These are phyloP conservation scores for Eupithecia pulchellata DNA, from an alignment of 2,888 invertebrate genomes.

Conservation along the genomic window DNA sequence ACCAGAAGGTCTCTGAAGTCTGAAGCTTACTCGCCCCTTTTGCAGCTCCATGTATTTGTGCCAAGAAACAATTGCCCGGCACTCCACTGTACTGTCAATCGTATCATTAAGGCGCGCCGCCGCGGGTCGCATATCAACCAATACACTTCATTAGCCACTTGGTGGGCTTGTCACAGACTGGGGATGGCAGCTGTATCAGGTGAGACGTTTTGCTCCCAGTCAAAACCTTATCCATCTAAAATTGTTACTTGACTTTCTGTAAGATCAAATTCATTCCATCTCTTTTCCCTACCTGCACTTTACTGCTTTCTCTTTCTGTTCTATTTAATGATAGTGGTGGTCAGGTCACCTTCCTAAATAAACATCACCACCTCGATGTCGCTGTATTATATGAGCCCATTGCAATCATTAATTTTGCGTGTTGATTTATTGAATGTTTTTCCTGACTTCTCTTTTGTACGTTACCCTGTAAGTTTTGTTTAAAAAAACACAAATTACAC, in stretches of 20 bases:
- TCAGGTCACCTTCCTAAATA: not conserved
- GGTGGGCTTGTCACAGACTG: conserved; percentile 37
- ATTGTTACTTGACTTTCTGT: not conserved
- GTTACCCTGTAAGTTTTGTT: no score
- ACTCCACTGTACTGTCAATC: conserved; percentile 82
- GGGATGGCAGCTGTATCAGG: conserved; percentile 10
- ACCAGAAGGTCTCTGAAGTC: not conserved
- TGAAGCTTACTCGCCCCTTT: conserved; percentile 47
- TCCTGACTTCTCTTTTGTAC: no score
- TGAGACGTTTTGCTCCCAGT: not conserved
- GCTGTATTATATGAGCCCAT: no score
- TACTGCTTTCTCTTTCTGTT: no score
- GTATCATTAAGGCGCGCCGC: conserved; percentile 73
- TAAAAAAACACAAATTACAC: no score
- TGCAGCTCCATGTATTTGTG: conserved; percentile 58
- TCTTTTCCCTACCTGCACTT: not conserved
- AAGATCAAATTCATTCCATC: not conserved
- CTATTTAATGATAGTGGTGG: not conserved
- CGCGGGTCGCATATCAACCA: conserved; percentile 77
- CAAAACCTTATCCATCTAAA: not conserved
- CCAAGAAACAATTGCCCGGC: conserved; percentile 75
- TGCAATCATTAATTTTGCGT: not conserved
- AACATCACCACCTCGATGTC: not conserved
- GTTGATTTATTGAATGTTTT: no score
- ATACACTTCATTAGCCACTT: conserved; percentile 79